Percentiles rank a stretch among this genome's conserved stretches.
Conservation (phyloP, 2,113 vertebrate species). For the Ailuropoda melanoleuca region DNA sequence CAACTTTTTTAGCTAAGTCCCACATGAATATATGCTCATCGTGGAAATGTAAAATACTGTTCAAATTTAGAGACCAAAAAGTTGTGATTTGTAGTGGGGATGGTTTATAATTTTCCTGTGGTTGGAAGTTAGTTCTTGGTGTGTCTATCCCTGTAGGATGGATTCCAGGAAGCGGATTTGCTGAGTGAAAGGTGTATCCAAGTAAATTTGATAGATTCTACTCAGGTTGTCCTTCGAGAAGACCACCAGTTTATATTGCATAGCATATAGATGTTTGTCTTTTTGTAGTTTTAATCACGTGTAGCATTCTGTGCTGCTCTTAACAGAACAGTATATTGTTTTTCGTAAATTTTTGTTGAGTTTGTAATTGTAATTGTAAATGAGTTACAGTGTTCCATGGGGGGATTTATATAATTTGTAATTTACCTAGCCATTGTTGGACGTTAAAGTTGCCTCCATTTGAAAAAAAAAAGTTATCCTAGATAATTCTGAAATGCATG, state of each 20-base stretch:
- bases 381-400: not conserved
- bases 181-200: not conserved
- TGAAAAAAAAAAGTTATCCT: not conserved
- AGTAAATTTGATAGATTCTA: not conserved
- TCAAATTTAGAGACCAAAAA: not conserved
- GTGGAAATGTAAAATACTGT: not conserved
- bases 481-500: not conserved
- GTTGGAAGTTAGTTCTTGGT: not conserved
- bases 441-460: not conserved
- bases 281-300: not conserved
- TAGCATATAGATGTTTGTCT: not conserved
- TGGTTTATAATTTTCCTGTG: not conserved
- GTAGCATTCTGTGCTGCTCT: not conserved
- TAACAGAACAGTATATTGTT: not conserved
- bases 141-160: not conserved
- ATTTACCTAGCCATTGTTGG: not conserved
- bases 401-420: not conserved
- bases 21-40: not conserved
- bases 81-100: not conserved
- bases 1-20: not conserved
- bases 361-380: conserved; percentile 28
- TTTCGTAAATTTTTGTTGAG: not conserved
- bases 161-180: not conserved
- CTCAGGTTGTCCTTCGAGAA: not conserved
- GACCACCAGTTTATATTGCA: not conserved